phyloP scores from a whole-genome alignment of 1,140 invertebrate genomes.

The Orussus abietinus region DNA sequence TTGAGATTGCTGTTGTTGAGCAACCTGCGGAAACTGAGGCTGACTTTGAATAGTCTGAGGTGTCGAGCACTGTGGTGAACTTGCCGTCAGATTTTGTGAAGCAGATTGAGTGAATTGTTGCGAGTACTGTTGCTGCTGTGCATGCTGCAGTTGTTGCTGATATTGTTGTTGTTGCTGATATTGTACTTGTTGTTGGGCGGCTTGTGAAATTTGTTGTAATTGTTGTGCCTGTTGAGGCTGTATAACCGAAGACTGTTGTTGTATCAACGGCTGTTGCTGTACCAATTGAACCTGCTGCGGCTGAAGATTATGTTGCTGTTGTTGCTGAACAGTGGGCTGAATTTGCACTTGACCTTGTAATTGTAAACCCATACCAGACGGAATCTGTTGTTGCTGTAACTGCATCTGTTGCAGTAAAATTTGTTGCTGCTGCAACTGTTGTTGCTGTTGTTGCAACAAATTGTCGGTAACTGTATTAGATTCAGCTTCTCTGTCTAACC shows the following conservation, averaged over 20 bases:
- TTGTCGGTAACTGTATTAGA: slow-evolving; percentile 26
- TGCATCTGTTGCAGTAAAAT: slow-evolving; percentile 57
- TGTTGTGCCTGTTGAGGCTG: slow-evolving; percentile 59
- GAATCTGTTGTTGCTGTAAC: slow-evolving; percentile 48
- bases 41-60: slow-evolving; percentile 54
- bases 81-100: slow-evolving; percentile 13
- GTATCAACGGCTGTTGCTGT: slow-evolving; percentile 42
- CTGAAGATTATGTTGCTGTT: slow-evolving; percentile 43
- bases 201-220: slow-evolving; percentile 50
- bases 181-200: slow-evolving; percentile 44
- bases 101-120: slow-evolving; percentile 26
- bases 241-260: slow-evolving; percentile 58
- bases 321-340: slow-evolving; percentile 28
- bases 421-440: slow-evolving; percentile 56
- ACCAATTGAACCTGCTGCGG: slow-evolving; percentile 46
- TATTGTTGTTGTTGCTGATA: slow-evolving; percentile 52
- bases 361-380: slow-evolving; percentile 14
- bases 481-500: slow-evolving; percentile 47
- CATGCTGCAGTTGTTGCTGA: slow-evolving; percentile 48
- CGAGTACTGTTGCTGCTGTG: slow-evolving; percentile 35
- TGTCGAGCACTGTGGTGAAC: slow-evolving; percentile 58
- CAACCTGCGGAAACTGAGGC: slow-evolving; percentile 51
- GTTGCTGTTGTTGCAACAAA: slow-evolving; percentile 46
- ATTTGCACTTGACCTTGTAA: slow-evolving; percentile 17
- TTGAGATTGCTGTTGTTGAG: slow-evolving; percentile 22